Base-by-base conservation (phyloP, 1,140 invertebrate genomes). In the Drosophila littoralis region DNA sequence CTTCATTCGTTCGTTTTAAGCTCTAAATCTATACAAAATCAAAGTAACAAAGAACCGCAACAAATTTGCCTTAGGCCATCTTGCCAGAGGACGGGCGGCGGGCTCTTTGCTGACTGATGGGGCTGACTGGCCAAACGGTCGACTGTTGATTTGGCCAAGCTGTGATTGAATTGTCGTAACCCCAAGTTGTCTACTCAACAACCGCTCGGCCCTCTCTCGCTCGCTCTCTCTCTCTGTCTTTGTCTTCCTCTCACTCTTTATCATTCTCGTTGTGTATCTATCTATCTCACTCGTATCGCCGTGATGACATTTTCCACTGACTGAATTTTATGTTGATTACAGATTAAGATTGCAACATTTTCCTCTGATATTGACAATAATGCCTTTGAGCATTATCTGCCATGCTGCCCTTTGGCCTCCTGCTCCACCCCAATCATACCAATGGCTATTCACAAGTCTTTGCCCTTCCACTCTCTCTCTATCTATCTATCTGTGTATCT, bases 321-420 rank as follows among this genome's bases (percentile, higher is more conserved):
- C 84, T 88, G 84, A 88, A 80, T 89, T 88, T 88, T 89, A 88
- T 88, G 84, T 88, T 88, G 84, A 88, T 89, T 88, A 88, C 84
- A 89, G 84, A 88, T 88, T 89, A 86, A 86, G 82, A 86, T 86
- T 88, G 82, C 82, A 86, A 86, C 83, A 86, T 86, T 86, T 88
- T 77, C 80, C 66, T 79, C 79, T 77, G 66, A 76, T 89, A 88
- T 89, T 88, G 84, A 84, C 84, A 89, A 88, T 80, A 80, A 88
- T 83, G 83, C 73, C 81, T 85, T 81, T 84, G 81, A 80, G 81
- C 74, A 69, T 75, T 75, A 75, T 75, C 59, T 71, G 35, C 72
- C 67, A 51, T 38, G 71, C 60, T 84, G 81, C 55, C 79, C 75
- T 72, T 67, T 79, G 70, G 58, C 61, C 69, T 64, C 48, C 68